Percentiles rank a stretch among this genome's conserved stretches.
phyloP scores from a whole-genome alignment of 92 coral and sea anemone genomes.

The Zoanthus solanderi region DNA sequence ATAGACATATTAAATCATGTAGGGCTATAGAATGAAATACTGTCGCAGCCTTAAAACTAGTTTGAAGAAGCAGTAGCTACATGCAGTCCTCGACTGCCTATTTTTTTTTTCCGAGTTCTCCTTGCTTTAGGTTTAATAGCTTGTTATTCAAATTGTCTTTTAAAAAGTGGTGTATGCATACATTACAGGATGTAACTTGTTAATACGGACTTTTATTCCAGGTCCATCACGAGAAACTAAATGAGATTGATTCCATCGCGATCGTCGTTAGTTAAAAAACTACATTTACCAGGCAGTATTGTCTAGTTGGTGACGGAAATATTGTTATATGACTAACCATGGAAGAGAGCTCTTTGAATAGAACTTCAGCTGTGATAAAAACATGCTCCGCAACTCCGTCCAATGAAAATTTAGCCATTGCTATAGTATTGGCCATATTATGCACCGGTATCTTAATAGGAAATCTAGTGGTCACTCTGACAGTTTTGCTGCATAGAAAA shows the following conservation, averaged over 20 bases:
- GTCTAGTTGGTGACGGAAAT: too few species aligned
- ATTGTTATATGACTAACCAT: neutral
- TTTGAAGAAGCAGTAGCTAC: too few species aligned
- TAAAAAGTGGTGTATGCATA: neutral
- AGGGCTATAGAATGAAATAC: too few species aligned
- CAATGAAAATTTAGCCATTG: slow-evolving; percentile 51
- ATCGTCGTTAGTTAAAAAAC: too few species aligned
- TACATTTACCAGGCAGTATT: too few species aligned
- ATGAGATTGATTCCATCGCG: neutral
- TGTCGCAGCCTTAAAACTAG: too few species aligned
- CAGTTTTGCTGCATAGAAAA: slow-evolving; percentile 64
- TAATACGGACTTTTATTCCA: neutral
- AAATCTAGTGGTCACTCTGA: slow-evolving; percentile 66
- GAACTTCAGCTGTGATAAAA: neutral
- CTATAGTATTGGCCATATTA: slow-evolving; percentile 56
- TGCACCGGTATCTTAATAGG: slow-evolving; percentile 73
- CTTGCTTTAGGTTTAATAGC: too few species aligned
- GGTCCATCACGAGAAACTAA: neutral
- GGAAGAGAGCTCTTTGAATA: neutral
- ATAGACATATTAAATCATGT: too few species aligned
- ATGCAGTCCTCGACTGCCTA: too few species aligned
- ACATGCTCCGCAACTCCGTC: slow-evolving; percentile 32
- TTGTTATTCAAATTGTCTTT: neutral
- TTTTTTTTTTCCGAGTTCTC: too few species aligned
- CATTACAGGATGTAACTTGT: neutral